Evolutionary conservation across 2,113 vertebrate genomes (phyloP).

Genomic region (Verasper variegatus): DNA sequence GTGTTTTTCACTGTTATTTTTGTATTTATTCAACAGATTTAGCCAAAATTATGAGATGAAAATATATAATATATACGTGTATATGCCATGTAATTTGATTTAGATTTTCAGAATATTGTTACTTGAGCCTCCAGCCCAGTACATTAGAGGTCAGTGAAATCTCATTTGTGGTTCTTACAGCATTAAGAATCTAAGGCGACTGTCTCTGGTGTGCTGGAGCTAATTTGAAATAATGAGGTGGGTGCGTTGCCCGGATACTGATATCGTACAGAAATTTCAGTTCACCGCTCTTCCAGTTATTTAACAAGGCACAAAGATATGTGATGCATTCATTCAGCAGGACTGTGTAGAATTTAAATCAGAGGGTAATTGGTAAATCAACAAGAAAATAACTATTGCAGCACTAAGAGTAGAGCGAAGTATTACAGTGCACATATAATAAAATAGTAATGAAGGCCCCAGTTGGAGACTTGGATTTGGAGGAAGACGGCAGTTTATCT

Average conservation of each 20-base stretch:
- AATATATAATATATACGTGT: not conserved
- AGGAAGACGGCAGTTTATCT: too few species aligned
- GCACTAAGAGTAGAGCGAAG: too few species aligned
- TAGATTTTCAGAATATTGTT: not conserved
- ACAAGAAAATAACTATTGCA: too few species aligned
- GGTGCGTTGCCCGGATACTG: not conserved
- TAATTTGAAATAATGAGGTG: conserved; percentile 28
- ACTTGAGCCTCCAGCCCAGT: not conserved
- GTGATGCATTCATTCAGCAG: not conserved
- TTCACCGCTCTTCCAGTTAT: not conserved
- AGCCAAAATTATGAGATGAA: not conserved
- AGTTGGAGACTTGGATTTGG: too few species aligned
- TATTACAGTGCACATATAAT: not conserved
- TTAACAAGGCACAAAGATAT: not conserved
- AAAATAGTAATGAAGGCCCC: too few species aligned
- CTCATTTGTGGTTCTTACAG: not conserved
- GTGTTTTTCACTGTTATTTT: not conserved
- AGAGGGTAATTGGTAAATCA: not conserved
- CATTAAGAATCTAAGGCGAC: not conserved
- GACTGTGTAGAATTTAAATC: not conserved
- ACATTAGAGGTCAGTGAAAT: not conserved
- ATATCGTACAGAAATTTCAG: too few species aligned
- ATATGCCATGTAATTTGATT: not conserved
- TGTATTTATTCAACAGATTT: not conserved
- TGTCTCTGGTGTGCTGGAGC: not conserved